Base-by-base conservation (phyloP, 2,797 vertebrate genomes). In the Molothrus aeneus region DNA sequence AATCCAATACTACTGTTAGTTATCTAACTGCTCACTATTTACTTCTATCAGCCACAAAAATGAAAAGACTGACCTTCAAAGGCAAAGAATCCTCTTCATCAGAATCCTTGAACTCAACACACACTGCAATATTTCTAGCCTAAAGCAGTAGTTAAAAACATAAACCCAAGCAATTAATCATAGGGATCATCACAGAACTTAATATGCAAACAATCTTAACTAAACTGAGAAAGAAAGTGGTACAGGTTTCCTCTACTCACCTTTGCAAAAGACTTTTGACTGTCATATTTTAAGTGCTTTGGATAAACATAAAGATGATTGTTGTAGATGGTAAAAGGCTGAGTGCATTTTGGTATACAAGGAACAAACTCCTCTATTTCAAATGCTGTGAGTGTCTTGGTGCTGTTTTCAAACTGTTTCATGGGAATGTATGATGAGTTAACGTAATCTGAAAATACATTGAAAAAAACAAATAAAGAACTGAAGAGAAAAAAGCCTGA, bases 301-400 rank as follows among this genome's bases (percentile, higher is more conserved):
- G 99, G 99, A 96, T 99, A 99, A 86, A 99, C 98, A 20, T 99
- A 99, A 80, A 99, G 99, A 95, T 99, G 99, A 96, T 99, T 99
- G 96, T 98, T 99, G 96, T 99, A 99, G 97, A 98, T 98, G 60
- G 99, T 99, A 93, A 99, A 99, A 32, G 99, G 99, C 71, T 99
- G 99, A 45, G 99, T 99, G 82, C 99, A 98, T 97, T 98, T 99
- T 31, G 99, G 99, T 83, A 99, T 99, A 96, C 98, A 99, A 40
- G 99, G 99, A 53, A 99, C 99, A 97, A 99, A 99, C 95, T 99
- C 99, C 92, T 99, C 99, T 80, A 99, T 98, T 97, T 99, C 99
- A 94, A 99, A 98, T 0, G 99, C 98, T 91, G 98, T 93, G 34
- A 97, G 96, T 83, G 97, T 96, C 50, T 98, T 98, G 70, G 97